Percentiles rank a stretch among this genome's conserved stretches.
Conservation (phyloP, 2,797 vertebrate species). For the Paguma larvata region DNA sequence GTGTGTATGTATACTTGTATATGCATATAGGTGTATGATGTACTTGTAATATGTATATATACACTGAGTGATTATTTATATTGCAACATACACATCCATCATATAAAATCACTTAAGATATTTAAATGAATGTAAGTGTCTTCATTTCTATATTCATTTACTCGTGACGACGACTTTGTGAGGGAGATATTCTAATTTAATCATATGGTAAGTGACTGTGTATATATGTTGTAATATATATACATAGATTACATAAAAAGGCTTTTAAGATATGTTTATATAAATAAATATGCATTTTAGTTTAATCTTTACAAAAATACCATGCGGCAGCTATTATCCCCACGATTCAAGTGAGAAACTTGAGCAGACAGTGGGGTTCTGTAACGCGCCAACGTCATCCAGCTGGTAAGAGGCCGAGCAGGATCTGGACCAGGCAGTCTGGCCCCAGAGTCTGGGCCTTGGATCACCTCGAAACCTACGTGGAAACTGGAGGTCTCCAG, state of each 20-base stretch:
- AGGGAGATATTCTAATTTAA: not conserved
- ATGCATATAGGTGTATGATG: not conserved
- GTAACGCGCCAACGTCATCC: too few relatives aligned
- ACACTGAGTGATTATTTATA: not conserved
- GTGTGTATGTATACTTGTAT: not conserved
- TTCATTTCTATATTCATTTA: conserved; percentile 21
- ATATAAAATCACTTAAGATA: not conserved
- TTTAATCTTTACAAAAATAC: not conserved
- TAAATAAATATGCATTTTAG: not conserved
- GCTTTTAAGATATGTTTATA: not conserved
- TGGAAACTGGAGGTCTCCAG: not conserved
- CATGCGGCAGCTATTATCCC: not conserved
- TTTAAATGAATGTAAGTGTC: not conserved
- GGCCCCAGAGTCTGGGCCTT: not conserved
- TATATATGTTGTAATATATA: not conserved
- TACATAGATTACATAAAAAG: not conserved
- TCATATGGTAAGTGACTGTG: not conserved
- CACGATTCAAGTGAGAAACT: not conserved
- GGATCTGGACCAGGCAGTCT: not conserved
- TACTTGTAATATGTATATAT: not conserved
- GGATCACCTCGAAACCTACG: not conserved
- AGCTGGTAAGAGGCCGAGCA: not conserved
- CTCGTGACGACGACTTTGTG: not conserved
- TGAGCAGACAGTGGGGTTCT: not conserved
- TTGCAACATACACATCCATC: not conserved